Conservation (phyloP, 2,113 vertebrate species). For the Scolopax mira region DNA sequence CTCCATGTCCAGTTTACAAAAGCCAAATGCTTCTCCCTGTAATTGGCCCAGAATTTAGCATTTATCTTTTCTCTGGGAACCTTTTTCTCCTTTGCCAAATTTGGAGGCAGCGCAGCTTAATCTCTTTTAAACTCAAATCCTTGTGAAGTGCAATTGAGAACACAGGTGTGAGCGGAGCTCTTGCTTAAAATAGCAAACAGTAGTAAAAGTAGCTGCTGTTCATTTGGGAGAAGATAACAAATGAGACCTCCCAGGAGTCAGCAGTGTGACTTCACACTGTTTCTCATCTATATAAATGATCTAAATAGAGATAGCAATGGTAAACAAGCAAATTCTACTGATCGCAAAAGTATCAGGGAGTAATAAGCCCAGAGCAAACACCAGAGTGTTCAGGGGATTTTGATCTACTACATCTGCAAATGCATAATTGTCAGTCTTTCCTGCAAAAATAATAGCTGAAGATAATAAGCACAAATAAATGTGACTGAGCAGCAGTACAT, state of each 20-base stretch:
- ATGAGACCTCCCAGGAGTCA: slow-evolving; percentile 28
- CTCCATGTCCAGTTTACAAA: neutral
- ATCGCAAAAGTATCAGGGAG: slow-evolving; percentile 27
- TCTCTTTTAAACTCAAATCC: neutral
- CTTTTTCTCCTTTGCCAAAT: neutral
- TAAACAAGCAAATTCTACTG: slow-evolving; percentile 38
- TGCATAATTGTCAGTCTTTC: slow-evolving; percentile 15
- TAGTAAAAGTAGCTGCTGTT: neutral
- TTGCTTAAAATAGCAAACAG: slow-evolving; percentile 41
- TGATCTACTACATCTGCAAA: slow-evolving; percentile 17
- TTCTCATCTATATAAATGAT: slow-evolving; percentile 49
- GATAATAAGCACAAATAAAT: slow-evolving; percentile 52
- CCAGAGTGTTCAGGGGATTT: neutral
- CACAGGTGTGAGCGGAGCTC: neutral
- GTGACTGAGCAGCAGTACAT: neutral
- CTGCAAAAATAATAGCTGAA: slow-evolving; percentile 21
- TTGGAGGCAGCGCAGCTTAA: neutral
- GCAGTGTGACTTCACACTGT: neutral
- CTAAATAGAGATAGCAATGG: slow-evolving; percentile 27
- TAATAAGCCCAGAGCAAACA: slow-evolving; percentile 56
- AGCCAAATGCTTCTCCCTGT: neutral
- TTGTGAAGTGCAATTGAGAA: neutral
- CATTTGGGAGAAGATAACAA: slow-evolving; percentile 27
- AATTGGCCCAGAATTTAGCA: neutral
- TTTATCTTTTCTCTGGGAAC: neutral